Conservation (phyloP, 2,113 vertebrate species). For the Triplophysa tibetana region DNA sequence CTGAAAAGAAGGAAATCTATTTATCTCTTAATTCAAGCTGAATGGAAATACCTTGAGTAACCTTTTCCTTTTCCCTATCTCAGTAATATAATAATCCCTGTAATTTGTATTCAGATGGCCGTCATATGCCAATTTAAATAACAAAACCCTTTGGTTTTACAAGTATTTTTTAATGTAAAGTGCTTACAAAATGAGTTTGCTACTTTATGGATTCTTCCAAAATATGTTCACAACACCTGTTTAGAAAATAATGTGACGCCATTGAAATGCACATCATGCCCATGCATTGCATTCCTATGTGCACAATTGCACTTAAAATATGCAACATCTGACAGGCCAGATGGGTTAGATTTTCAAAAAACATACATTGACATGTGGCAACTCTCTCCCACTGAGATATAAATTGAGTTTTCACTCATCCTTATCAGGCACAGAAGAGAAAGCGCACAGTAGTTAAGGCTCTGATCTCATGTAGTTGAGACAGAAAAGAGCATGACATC, state of each 20-base stretch:
- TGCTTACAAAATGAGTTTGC: neutral
- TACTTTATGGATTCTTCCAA: neutral
- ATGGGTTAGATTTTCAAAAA: constrained; percentile 17
- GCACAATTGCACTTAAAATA: neutral
- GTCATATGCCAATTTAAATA: constrained; percentile 54
- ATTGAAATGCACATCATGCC: neutral
- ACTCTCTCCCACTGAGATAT: constrained; percentile 32
- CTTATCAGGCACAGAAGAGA: constrained; percentile 22
- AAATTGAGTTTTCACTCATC: constrained; percentile 23
- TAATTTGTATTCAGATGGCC: constrained; percentile 49
- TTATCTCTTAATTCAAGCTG: neutral
- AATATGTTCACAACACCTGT: too few relatives aligned
- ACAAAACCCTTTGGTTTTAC: neutral
- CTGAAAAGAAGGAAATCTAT: neutral
- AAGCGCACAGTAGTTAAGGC: neutral
- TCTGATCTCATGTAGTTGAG: constrained; percentile 4
- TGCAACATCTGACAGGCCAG: constrained; percentile 10
- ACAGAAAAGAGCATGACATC: neutral
- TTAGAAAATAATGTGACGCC: neutral
- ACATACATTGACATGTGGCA: constrained; percentile 18
- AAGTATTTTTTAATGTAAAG: neutral
- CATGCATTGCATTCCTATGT: neutral
- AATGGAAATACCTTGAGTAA: neutral
- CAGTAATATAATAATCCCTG: neutral
- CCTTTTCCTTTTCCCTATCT: neutral